phyloP scores from a whole-genome alignment of 1,140 invertebrate species.

The Trichoplusia ni region DNA sequence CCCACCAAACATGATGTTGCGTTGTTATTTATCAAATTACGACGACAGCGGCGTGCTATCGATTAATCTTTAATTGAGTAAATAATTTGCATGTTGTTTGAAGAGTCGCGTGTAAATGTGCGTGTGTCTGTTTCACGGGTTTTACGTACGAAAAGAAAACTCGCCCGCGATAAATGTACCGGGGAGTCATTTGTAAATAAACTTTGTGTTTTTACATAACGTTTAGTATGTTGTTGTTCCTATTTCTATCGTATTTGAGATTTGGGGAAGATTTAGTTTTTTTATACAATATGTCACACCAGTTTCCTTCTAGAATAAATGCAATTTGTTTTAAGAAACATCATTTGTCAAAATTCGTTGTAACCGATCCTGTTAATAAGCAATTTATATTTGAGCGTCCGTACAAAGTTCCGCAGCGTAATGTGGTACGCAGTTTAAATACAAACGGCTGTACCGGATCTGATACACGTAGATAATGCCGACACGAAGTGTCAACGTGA shows the following conservation, averaged over 20 bases:
- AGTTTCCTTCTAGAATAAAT: neutral
- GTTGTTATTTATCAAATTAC: slow-evolving; percentile 8
- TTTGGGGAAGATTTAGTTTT: too few species aligned
- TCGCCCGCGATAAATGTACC: neutral
- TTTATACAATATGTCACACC: too few species aligned
- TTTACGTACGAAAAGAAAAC: slow-evolving; percentile 1
- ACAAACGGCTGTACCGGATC: slow-evolving; percentile 55
- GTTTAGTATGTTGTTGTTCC: neutral
- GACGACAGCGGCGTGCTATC: slow-evolving; percentile 2
- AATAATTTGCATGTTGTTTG: slow-evolving; percentile 7
- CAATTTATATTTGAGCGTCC: slow-evolving; percentile 11
- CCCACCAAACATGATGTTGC: neutral
- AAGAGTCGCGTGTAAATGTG: neutral
- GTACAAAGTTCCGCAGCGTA: slow-evolving; percentile 40
- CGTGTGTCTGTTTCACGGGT: neutral
- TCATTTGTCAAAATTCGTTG: neutral
- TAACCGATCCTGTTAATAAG: slow-evolving; percentile 8
- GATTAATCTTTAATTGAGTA: slow-evolving; percentile 18
- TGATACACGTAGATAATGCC: slow-evolving; percentile 50
- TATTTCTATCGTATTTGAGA: too few species aligned
- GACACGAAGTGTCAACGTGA: slow-evolving; percentile 55
- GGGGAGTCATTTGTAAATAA: neutral
- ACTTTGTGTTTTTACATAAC: neutral
- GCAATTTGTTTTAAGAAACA: neutral
- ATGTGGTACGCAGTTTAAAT: slow-evolving; percentile 47